A percentile compares a stretch with the other conserved stretches of the same genome.
Evolutionary conservation across 1,140 invertebrate genomes (phyloP).

Genomic region (Drosophila gunungcola): DNA sequence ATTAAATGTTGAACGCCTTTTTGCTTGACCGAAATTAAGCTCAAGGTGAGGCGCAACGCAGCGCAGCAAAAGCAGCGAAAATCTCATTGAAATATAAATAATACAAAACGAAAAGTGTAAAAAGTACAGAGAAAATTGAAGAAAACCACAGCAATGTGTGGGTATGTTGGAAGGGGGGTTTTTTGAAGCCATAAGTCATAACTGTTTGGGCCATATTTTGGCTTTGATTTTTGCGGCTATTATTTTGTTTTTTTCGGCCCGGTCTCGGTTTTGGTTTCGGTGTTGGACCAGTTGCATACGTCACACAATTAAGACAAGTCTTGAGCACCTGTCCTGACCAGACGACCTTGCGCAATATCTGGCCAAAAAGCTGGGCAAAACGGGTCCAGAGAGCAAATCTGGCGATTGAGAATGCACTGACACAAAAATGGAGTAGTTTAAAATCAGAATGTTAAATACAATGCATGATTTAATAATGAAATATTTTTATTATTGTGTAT

Average conservation of each 20-base stretch:
- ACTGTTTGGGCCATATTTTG: slow-evolving; percentile 60
- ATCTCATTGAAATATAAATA: slow-evolving; percentile 23
- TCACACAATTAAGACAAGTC: slow-evolving; percentile 68
- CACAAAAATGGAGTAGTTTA: no score
- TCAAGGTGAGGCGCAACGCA: slow-evolving; percentile 64
- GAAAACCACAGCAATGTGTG: slow-evolving; percentile 49
- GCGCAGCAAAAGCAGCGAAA: slow-evolving; percentile 6
- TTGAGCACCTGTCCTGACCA: slow-evolving; percentile 76
- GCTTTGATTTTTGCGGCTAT: slow-evolving; percentile 47
- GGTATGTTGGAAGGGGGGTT: not conserved
- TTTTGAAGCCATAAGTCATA: slow-evolving; percentile 51
- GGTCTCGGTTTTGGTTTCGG: not conserved
- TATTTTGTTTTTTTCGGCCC: slow-evolving; percentile 19
- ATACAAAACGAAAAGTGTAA: slow-evolving; percentile 12
- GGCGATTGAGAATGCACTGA: not conserved
- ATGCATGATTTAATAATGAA: no score
- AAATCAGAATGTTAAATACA: no score
- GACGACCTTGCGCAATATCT: slow-evolving; percentile 80
- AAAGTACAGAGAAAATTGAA: slow-evolving; percentile 52
- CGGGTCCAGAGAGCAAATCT: slow-evolving; percentile 36
- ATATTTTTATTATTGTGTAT: no score
- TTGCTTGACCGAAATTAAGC: slow-evolving; percentile 78
- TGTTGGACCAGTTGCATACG: slow-evolving; percentile 38
- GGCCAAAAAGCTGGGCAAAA: slow-evolving; percentile 53
- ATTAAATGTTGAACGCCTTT: slow-evolving; percentile 74